Evolutionary conservation across 2,113 vertebrate genomes (phyloP), one percentile per base, ranked within the genome.

Genomic region (Numida meleagris): DNA sequence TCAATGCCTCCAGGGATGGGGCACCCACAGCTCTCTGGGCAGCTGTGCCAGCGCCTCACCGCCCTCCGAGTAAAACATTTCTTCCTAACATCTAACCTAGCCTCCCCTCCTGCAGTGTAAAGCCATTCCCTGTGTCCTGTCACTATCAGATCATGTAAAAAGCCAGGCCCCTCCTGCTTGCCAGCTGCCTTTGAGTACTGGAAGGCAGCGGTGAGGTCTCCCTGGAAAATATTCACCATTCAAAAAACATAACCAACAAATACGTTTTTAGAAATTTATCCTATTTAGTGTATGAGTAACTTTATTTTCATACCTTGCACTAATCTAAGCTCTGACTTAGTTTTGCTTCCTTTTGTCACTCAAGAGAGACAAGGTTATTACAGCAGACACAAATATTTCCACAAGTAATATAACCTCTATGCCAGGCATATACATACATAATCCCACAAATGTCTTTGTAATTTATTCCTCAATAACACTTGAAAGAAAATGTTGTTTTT

Each of bases 231-330:
- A 75, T 57, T 90, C 73, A 77, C 59, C 59, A 51, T 86, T 85
- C 57, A 86, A 58, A 73, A 92, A 88, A 82, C 10, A 45, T 58
- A 88, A 38, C 33, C 89, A 87, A 79, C 58, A 93, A 82, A 66
- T 2, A 63, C 14, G 31, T 31, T 51, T 74, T 79, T 88, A 86
- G 85, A 74, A 51, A 67, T 61, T 14, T 55, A 76, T 72, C 58
- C 23, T 59, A 10, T 45, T 77, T 58, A 57, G 70, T 33, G 13
- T 50, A 25, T n/a, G 65, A 72, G 48, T 67, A 42, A 42, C 62
- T 50, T 67, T 51, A 51, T 80, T 77, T 76, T 80, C 75, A 19
- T 34, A 70, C 45, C 21, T 55, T 71, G 75, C 57, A 24, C 36
- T 53, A 43, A 46, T 43, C 43, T 77, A 53, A 73, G 61, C 83